Percentiles rank a stretch among this genome's conserved stretches.
phyloP scores from a whole-genome alignment of 2,888 invertebrate genomes.

The Lampropteryx suffumata region DNA sequence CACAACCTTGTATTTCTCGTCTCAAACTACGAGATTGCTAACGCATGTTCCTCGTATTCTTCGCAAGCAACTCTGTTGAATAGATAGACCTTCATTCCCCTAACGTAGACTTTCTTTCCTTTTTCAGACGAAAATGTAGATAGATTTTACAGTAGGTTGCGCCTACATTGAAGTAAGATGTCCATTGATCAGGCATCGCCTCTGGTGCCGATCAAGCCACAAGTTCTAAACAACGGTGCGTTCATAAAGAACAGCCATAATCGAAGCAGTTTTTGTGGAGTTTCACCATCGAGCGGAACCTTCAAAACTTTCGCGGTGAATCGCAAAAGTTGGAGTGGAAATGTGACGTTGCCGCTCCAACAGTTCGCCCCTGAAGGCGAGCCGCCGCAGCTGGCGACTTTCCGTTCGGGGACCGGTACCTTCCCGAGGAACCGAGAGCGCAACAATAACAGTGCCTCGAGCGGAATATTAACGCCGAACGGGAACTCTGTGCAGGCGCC shows the following conservation, averaged over 20 bases:
- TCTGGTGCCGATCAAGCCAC: conserved; percentile 79
- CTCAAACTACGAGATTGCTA: too few relatives aligned
- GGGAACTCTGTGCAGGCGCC: conserved; percentile 75
- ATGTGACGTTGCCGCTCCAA: conserved; percentile 77
- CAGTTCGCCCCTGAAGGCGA: conserved; percentile 71
- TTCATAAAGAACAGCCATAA: conserved; percentile 81
- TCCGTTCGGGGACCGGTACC: conserved; percentile 77
- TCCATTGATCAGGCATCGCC: conserved; percentile 81
- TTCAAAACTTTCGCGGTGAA: conserved; percentile 79
- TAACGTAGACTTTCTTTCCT: conserved; percentile 64
- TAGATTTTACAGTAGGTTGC: conserved; percentile 60
- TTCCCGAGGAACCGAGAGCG: conserved; percentile 78
- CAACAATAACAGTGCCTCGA: conserved; percentile 72
- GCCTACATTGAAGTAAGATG: conserved; percentile 72
- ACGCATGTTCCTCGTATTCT: too few relatives aligned
- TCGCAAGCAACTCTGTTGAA: conserved; percentile 61
- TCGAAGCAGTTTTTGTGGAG: conserved; percentile 80
- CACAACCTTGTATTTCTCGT: too few relatives aligned
- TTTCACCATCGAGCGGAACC: conserved; percentile 73
- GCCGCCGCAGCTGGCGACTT: conserved; percentile 73
- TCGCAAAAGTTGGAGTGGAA: conserved; percentile 81
- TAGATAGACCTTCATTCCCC: conserved; percentile 41
- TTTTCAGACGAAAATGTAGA: conserved; percentile 81
- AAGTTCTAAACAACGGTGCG: conserved; percentile 77
- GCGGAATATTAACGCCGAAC: conserved; percentile 80